Evolutionary conservation across 1,140 invertebrate species (phyloP), one percentile per base, ranked within the genome.

Genomic region (Lineus longissimus): DNA sequence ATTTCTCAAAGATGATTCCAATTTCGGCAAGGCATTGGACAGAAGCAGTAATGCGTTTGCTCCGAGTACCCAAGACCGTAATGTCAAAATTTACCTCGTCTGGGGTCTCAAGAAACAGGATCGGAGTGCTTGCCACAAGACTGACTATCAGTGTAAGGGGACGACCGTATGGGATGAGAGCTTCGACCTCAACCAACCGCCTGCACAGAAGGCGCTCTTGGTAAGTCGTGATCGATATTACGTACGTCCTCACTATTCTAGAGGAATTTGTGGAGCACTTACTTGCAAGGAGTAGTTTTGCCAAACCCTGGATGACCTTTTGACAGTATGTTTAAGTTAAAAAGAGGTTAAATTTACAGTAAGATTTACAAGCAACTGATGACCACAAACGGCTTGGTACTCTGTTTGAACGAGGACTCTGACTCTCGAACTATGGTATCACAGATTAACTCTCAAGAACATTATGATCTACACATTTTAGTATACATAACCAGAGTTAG

Each of bases 111-210:
- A 60, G 51, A 31, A 47, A 13, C 61, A 64, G 30, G 62, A 67
- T 31, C 56, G 41, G 25, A 54, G 29, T 23, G 13, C 36, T 15
- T 67, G 65, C 54, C 65, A 67, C 23, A 25, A 36, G 17, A 47
- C 62, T 11, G 56, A 64, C 36, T 62, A 25, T 55, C 17, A 59
- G n/a, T 67, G 65, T 51, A 43, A 17, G 17, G 65, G 65, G 4
- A 59, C 59, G 23, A 61, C 58, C n/a, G 65, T 67, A 9, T 67
- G 65, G 65, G 65, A 67, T 45, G 65, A 67, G 23, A 55, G 33
- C 9, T 67, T 67, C 47, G 51, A 64, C 43, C 30, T 67, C 23
- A 64, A 63, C 47, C 45, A 62, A 27, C 30, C 61, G 22, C 51
- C 31, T 11, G 61, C 62, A 17, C 65, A 67, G 36, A 29, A 59